Percentiles rank a stretch among this genome's conserved stretches.
Conservation (phyloP, 2,888 invertebrate species). For the Rhagonycha lutea region DNA sequence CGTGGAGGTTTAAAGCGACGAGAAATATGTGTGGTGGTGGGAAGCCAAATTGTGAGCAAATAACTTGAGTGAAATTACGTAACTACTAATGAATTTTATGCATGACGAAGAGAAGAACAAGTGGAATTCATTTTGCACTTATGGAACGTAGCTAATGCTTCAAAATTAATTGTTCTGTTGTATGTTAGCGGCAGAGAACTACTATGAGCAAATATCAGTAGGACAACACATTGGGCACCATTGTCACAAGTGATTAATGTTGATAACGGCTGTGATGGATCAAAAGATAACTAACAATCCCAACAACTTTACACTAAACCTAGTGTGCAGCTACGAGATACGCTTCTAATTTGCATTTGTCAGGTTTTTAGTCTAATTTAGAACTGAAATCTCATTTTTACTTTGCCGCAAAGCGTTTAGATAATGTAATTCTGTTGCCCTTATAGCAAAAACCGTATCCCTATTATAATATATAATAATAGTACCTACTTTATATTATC, state of each 20-base stretch:
- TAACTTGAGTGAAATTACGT: neutral
- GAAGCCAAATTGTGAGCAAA: neutral
- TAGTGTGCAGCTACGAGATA: slow-evolving; percentile 32
- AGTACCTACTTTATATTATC: neutral
- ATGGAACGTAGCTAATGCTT: slow-evolving; percentile 13
- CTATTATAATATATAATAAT: neutral
- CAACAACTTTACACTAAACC: slow-evolving; percentile 30
- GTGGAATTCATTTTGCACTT: slow-evolving; percentile 4
- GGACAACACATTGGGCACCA: slow-evolving; percentile 33
- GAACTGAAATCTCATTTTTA: slow-evolving; percentile 37
- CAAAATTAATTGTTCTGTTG: slow-evolving; percentile 22
- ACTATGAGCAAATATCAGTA: slow-evolving; percentile 35
- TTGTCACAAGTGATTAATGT: slow-evolving; percentile 39
- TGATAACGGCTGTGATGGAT: slow-evolving; percentile 39
- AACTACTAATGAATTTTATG: neutral
- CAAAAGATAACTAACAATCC: slow-evolving; percentile 35
- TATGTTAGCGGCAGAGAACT: slow-evolving; percentile 30
- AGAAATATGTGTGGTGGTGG: neutral
- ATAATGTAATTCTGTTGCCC: slow-evolving; percentile 30
- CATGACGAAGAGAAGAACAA: neutral
- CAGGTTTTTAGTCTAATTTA: slow-evolving; percentile 40
- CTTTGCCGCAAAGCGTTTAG: slow-evolving; percentile 28
- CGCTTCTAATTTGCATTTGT: slow-evolving; percentile 38
- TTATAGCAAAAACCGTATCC: neutral
- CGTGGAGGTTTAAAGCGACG: neutral